A percentile compares a stretch with the other conserved stretches of the same genome.
Conservation (phyloP, 2,113 vertebrate species). For the Osmerus mordax region DNA sequence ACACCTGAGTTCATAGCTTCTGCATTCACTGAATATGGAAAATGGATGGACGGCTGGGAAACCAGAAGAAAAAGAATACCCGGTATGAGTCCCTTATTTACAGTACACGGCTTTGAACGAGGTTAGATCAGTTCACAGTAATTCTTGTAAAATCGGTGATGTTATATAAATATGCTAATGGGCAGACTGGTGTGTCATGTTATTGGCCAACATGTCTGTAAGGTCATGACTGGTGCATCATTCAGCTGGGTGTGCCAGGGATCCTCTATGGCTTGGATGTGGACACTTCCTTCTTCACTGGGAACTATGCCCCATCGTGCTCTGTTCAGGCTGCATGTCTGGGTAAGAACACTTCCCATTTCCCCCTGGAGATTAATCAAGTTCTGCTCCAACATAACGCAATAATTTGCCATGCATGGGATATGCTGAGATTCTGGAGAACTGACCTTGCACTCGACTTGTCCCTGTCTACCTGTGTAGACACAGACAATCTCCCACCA, state of each 20-base stretch:
- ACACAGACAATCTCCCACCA: conserved; percentile 53
- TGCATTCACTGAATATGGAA: conserved; percentile 74
- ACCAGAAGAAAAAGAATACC: conserved; percentile 75
- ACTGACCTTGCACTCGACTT: background rate
- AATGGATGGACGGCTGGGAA: conserved; percentile 84
- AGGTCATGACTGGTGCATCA: conserved; percentile 75
- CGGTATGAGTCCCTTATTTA: conserved; percentile 53
- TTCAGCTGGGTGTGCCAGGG: conserved; percentile 68
- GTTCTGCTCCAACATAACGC: background rate
- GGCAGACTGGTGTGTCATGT: background rate
- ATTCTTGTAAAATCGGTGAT: too few species aligned
- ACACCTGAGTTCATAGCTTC: conserved; percentile 60
- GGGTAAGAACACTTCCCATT: conserved; percentile 33
- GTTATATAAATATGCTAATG: background rate
- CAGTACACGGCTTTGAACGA: background rate
- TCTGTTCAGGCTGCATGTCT: conserved; percentile 72
- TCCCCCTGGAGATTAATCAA: too few species aligned
- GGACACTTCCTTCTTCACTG: conserved; percentile 76
- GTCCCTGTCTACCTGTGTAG: conserved; percentile 3
- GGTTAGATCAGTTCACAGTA: too few species aligned
- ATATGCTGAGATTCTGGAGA: background rate
- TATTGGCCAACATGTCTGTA: conserved; percentile 9
- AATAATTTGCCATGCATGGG: background rate
- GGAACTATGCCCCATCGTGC: conserved; percentile 64
- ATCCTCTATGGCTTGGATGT: conserved; percentile 65